These are phyloP conservation scores for Acropternis orthonyx DNA, from an alignment of 2,797 vertebrate species.

Conservation along the genomic window DNA sequence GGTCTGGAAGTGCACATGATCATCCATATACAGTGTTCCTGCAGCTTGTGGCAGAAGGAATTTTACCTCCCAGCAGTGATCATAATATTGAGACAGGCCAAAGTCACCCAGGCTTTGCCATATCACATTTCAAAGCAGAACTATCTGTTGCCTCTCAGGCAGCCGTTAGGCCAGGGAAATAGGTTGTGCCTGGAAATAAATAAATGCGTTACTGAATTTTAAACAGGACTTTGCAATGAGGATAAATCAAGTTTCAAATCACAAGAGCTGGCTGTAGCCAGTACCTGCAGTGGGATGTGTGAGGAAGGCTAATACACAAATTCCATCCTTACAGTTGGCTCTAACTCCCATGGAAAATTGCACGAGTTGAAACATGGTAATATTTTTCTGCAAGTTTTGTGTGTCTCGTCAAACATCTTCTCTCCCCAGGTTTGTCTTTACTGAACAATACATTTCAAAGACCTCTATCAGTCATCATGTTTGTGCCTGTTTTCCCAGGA, in stretches of 20 bases:
- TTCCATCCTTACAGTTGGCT: background rate
- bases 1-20: background rate
- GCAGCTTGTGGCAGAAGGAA: background rate
- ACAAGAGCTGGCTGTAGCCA: background rate
- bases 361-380: background rate
- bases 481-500: background rate
- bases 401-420: background rate
- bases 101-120: constrained; percentile 14
- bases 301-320: background rate
- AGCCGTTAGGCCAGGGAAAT: constrained; percentile 5
- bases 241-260: constrained; percentile 37
- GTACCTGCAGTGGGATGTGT: background rate
- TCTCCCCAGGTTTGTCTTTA: background rate
- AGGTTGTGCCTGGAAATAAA: constrained; percentile 7
- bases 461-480: background rate
- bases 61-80: background rate
- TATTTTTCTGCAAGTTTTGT: background rate
- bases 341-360: background rate
- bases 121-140: constrained; percentile 59
- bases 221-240: constrained; percentile 23
- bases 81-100: background rate
- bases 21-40: background rate
- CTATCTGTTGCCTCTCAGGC: constrained; percentile 58
- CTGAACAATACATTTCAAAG: background rate
- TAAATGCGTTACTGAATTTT: background rate